Evolutionary conservation across 35 echinoderm and acorn worm genomes (phyloP).

Genomic region (Acanthaster planci): DNA sequence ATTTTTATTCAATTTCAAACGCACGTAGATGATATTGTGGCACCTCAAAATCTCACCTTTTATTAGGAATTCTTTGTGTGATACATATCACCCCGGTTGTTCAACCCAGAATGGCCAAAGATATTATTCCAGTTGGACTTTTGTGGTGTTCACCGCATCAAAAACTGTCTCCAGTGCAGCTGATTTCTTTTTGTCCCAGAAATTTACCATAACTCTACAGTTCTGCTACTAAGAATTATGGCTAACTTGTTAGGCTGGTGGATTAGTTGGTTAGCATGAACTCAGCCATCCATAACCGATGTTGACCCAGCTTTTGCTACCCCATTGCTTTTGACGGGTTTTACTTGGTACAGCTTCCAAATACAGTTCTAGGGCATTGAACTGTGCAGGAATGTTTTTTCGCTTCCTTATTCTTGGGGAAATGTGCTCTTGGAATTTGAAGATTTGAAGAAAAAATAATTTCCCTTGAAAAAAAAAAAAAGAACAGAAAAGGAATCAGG

Average conservation of each 20-base stretch:
- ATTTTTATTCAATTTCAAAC: neutral
- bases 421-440: too few relatives aligned
- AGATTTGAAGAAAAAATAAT: too few relatives aligned
- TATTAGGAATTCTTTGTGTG: neutral
- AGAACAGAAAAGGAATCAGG: too few relatives aligned
- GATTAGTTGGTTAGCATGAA: neutral
- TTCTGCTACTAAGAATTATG: neutral
- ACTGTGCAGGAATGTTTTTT: too few relatives aligned
- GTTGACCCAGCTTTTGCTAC: conserved; percentile 17
- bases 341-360: too few relatives aligned
- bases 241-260: neutral
- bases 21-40: neutral
- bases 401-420: too few relatives aligned
- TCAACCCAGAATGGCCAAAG: neutral
- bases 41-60: neutral
- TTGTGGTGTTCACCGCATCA: neutral
- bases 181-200: neutral
- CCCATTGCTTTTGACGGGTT: neutral
- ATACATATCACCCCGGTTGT: neutral
- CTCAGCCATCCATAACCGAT: neutral
- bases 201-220: neutral
- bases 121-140: neutral
- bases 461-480: too few relatives aligned
- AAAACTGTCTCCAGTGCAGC: neutral
- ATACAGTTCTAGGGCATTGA: too few relatives aligned